Conservation (phyloP, 2,113 vertebrate genomes). For the Camelus bactrianus region DNA sequence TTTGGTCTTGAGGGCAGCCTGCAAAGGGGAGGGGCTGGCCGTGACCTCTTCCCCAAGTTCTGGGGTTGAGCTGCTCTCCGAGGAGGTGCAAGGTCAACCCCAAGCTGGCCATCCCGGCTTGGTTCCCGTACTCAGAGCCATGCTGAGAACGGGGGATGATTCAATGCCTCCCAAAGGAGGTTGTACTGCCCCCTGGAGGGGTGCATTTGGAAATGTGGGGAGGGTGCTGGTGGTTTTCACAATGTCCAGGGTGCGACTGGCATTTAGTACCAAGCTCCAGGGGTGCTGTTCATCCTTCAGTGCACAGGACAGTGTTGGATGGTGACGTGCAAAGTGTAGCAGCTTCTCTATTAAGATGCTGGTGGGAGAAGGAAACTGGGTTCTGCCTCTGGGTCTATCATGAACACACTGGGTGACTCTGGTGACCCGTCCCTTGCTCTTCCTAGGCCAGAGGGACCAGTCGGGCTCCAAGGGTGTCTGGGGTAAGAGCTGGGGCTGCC, state of each 20-base stretch:
- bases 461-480: not conserved
- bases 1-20: not conserved
- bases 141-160: not conserved
- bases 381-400: not conserved
- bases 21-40: not conserved
- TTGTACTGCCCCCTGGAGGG: too few relatives aligned
- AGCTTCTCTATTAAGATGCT: not conserved
- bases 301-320: not conserved
- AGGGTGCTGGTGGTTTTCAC: not conserved
- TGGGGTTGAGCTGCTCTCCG: not conserved
- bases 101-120: not conserved
- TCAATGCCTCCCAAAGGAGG: not conserved
- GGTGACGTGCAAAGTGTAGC: rapidly evolving
- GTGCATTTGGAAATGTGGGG: not conserved
- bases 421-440: not conserved
- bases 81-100: not conserved
- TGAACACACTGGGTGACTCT: not conserved
- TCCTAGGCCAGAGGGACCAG: not conserved
- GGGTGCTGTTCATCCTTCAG: rapidly evolving
- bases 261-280: too few relatives aligned
- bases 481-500: too few relatives aligned
- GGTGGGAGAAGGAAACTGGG: not conserved
- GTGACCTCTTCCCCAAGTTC: not conserved
- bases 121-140: not conserved
- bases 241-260: not conserved